Conservation (phyloP, 2,888 invertebrate genomes). For the Calameuta pallipes region DNA sequence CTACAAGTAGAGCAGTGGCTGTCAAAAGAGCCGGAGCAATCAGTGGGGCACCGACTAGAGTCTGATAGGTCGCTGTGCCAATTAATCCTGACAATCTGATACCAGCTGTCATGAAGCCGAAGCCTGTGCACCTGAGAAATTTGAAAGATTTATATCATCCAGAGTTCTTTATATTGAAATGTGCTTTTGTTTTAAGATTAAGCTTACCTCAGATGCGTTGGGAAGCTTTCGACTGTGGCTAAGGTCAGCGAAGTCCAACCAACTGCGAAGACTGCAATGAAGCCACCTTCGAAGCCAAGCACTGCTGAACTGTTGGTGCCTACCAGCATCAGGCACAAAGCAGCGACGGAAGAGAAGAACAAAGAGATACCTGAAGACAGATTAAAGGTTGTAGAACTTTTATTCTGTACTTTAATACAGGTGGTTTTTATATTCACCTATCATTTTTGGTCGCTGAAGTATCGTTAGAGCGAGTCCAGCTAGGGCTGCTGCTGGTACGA, state of each 20-base stretch:
- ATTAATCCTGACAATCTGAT: conserved; percentile 65
- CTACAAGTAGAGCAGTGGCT: conserved; percentile 61
- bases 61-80: conserved; percentile 65
- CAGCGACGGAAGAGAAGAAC: conserved; percentile 62
- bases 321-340: conserved; percentile 65
- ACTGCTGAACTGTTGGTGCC: conserved; percentile 61
- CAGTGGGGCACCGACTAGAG: conserved; percentile 60
- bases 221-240: conserved; percentile 66
- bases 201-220: conserved; percentile 65
- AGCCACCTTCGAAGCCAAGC: conserved; percentile 66
- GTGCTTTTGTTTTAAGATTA: neutral
- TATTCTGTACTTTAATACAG: neutral
- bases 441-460: conserved; percentile 65
- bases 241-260: conserved; percentile 67
- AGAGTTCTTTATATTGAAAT: conserved; percentile 1
- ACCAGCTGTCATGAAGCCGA: conserved; percentile 64
- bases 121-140: conserved; percentile 63
- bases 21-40: conserved; percentile 65
- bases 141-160: neutral
- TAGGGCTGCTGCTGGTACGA: conserved; percentile 65
- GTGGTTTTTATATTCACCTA: conserved; percentile 52
- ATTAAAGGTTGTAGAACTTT: neutral
- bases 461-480: conserved; percentile 64
- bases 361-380: conserved; percentile 62
- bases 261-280: conserved; percentile 65